Evolutionary conservation across 1,140 invertebrate species (phyloP).

Genomic region (Helicoverpa armigera): DNA sequence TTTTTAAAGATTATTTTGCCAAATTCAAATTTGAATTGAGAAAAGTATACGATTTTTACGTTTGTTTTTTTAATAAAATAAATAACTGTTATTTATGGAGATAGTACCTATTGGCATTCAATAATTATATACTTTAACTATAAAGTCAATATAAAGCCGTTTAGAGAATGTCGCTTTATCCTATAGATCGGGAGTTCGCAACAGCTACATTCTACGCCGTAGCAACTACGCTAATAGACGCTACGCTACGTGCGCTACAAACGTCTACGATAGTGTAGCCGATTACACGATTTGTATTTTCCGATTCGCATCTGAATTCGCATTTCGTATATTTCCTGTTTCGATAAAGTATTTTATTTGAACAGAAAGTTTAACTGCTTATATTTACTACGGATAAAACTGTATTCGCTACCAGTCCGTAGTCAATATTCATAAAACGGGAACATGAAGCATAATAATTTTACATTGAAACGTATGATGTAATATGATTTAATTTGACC

Average conservation of each 20-base stretch:
- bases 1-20: too few relatives aligned
- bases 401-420: not conserved
- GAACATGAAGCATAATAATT: not conserved
- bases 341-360: constrained; percentile 25
- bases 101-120: too few relatives aligned
- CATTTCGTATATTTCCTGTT: constrained; percentile 12
- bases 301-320: constrained; percentile 33
- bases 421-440: not conserved
- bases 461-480: constrained; percentile 15
- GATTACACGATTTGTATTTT: constrained; percentile 36
- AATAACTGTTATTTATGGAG: too few relatives aligned
- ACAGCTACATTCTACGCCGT: constrained; percentile 37
- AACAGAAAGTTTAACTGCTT: constrained; percentile 19
- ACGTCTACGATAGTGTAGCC: constrained; percentile 19
- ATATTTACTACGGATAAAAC: not conserved
- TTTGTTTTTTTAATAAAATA: too few relatives aligned
- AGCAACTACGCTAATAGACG: constrained; percentile 25
- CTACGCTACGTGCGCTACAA: constrained; percentile 34
- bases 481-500: constrained; percentile 25
- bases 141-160: not conserved
- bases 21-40: too few relatives aligned
- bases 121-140: not conserved
- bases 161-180: not conserved
- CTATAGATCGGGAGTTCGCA: not conserved
- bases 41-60: too few relatives aligned